Evolutionary conservation across 2,888 invertebrate genomes (phyloP).

Genomic region (Aporophyla lueneburgensis): DNA sequence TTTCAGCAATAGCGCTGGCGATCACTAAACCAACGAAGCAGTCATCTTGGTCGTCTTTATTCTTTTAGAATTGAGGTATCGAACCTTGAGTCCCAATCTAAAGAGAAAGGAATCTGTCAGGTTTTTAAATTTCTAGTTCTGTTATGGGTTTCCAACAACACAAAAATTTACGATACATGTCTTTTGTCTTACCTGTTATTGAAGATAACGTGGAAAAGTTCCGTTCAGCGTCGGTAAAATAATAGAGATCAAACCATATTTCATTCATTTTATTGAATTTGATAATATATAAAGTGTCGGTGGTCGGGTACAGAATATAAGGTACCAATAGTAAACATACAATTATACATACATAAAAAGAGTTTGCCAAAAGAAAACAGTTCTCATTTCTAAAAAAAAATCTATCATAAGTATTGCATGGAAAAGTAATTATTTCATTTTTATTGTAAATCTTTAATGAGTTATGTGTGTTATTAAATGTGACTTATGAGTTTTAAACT

Average conservation of each 20-base stretch:
- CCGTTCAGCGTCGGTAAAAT: not conserved
- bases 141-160: not conserved
- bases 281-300: not conserved
- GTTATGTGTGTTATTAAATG: not conserved
- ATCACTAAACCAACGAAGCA: not conserved
- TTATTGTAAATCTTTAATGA: no score
- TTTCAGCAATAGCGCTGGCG: not conserved
- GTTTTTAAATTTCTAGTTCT: not conserved
- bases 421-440: not conserved
- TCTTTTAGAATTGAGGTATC: not conserved
- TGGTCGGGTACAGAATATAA: not conserved
- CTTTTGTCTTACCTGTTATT: not conserved
- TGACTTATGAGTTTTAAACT: slow-evolving; percentile 1
- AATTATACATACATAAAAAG: slow-evolving; percentile 3
- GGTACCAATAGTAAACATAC: not conserved
- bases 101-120: not conserved
- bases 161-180: not conserved
- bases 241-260: slow-evolving; percentile 9
- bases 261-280: slow-evolving; percentile 33
- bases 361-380: not conserved
- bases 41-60: not conserved
- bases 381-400: not conserved
- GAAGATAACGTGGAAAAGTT: not conserved
- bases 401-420: not conserved
- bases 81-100: not conserved